Conservation (phyloP, 1,140 invertebrate species). For the Drosophila elegans region DNA sequence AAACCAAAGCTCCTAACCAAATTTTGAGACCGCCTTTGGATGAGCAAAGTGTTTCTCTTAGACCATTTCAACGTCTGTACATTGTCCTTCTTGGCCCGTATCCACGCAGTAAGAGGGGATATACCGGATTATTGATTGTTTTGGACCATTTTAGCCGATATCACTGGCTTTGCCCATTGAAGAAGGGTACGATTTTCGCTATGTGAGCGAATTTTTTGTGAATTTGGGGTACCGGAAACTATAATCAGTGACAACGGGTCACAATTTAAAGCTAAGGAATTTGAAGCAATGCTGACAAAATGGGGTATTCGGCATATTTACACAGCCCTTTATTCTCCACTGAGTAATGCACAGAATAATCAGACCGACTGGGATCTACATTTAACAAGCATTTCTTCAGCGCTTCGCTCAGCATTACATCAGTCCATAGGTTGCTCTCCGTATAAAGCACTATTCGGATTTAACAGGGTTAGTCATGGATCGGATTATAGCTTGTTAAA, state of each 20-base stretch:
- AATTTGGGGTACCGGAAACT: slow-evolving; percentile 17
- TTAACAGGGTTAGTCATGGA: too few relatives aligned
- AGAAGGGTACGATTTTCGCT: slow-evolving; percentile 12
- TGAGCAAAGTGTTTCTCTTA: slow-evolving; percentile 1
- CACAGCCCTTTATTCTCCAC: slow-evolving; percentile 24
- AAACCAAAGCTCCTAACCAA: slow-evolving; percentile 7
- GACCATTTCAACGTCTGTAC: slow-evolving; percentile 16
- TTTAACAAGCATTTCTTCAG: slow-evolving; percentile 13
- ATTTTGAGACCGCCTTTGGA: slow-evolving; percentile 19
- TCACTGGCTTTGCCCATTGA: slow-evolving; percentile 2
- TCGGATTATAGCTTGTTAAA: too few relatives aligned
- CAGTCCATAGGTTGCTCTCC: slow-evolving; percentile 18
- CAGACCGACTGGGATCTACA: slow-evolving; percentile 34
- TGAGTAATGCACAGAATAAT: slow-evolving; percentile 31
- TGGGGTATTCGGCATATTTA: neutral
- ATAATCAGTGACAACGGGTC: slow-evolving; percentile 23
- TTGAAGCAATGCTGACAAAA: slow-evolving; percentile 7
- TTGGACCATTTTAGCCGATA: slow-evolving; percentile 19
- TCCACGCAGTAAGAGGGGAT: slow-evolving; percentile 10
- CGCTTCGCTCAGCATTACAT: slow-evolving; percentile 14
- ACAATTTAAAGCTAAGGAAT: slow-evolving; percentile 17
- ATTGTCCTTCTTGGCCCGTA: slow-evolving; percentile 26
- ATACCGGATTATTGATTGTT: slow-evolving; percentile 12
- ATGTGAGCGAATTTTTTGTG: neutral
- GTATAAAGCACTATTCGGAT: slow-evolving; percentile 20